Percentiles rank a stretch among this genome's conserved stretches.
phyloP scores from a whole-genome alignment of 1,140 invertebrate genomes.

The Orius laevigatus region DNA sequence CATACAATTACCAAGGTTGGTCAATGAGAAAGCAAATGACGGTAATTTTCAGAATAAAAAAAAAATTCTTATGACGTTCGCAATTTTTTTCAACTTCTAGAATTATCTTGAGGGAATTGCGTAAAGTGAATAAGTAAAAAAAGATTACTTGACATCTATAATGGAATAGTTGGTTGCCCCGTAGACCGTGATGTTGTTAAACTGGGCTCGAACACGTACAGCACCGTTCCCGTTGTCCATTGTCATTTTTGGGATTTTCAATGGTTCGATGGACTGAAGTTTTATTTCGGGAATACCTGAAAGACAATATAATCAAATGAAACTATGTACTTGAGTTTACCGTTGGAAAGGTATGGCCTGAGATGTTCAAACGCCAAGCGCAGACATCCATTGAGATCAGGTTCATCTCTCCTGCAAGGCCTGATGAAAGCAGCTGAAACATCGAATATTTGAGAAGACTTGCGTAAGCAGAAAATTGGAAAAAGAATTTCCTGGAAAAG shows the following conservation, averaged over 20 bases:
- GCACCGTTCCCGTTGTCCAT: conserved; percentile 60
- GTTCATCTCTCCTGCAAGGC: conserved; percentile 46
- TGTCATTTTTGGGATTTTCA: conserved; percentile 44
- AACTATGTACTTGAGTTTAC: conserved; percentile 21
- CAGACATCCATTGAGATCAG: conserved; percentile 46
- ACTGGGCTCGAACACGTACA: conserved; percentile 47
- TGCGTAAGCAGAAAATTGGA: too few relatives aligned
- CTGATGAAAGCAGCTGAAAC: conserved; percentile 55
- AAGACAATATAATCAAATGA: conserved; percentile 9
- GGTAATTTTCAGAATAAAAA: background rate
- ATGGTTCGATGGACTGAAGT: conserved; percentile 52
- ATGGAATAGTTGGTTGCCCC: conserved; percentile 57
- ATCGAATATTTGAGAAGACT: conserved; percentile 7
- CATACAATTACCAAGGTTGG: background rate
- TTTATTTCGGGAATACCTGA: conserved; percentile 47
- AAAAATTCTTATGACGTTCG: background rate
- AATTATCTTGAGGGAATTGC: background rate
- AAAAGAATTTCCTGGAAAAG: too few relatives aligned
- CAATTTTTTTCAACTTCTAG: background rate
- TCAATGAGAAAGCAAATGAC: background rate
- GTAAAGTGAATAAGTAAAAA: too few relatives aligned
- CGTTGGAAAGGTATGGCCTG: conserved; percentile 43
- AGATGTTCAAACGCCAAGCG: conserved; percentile 51
- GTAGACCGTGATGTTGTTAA: conserved; percentile 49
- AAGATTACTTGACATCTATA: conserved; percentile 29